Base-by-base conservation (phyloP, 2,797 vertebrate species). In the Sitta carolinensis region DNA sequence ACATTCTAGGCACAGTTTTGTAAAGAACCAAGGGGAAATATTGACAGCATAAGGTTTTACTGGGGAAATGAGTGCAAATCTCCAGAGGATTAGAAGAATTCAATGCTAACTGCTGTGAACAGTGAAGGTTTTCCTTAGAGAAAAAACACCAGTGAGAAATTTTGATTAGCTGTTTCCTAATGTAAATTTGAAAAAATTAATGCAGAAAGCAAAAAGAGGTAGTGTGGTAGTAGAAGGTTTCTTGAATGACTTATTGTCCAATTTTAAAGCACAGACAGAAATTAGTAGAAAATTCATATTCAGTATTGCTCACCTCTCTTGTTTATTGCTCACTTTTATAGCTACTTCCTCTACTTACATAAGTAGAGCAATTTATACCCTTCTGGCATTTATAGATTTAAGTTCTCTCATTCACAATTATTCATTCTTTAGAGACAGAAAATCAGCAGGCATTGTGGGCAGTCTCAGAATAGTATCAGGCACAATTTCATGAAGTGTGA, bases 11-110 rank as follows among this genome's bases (percentile, higher is more conserved):
- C 76, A 73, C 72, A 91, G 93, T 92, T 87, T 91, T 83, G 69
- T 86, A 20, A 84, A 83, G 79, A 95, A 84, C 62, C 51, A 63
- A 80, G 82, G 62, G 76, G 84, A 73, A 91, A 85, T 94, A 94
- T 69, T 90, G 87, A 78, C 82, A 95, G 82, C 51, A 21, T 45
- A 87, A 92, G 66, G 54, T 87, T 95, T 94, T 94, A n/a, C 54
- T 66, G 68, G 48, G 82, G 76, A 95, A 95, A 97, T 92, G 72
- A 95, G 82, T 94, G 32, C 87, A 69, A 92, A 80, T 76, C 93
- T 92, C 94, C 25, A 43, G 96, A 91, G 89, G 48, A 87, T 47
- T 77, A 9, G 50, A 81, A 87, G 76, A 83, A 95, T 90, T 91
- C 92, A 63, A 3, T 80, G 81, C 70, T 95, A 95, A 94, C 79